phyloP scores from a whole-genome alignment of 2,113 vertebrate genomes.

The Pica pica region DNA sequence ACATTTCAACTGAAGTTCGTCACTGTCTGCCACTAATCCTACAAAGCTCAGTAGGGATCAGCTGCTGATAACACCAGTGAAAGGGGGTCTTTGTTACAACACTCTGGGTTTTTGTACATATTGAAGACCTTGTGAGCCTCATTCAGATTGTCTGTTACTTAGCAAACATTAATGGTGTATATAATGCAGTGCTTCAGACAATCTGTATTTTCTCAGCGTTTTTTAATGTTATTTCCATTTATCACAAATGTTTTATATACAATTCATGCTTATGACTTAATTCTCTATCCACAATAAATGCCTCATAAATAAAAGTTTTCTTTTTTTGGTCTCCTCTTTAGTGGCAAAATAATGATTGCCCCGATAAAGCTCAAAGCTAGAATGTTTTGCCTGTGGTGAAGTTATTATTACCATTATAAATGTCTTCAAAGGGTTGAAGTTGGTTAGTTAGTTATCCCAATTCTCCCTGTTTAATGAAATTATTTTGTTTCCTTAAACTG shows the following conservation, averaged over 20 bases:
- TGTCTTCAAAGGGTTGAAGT: conserved; percentile 10
- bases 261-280: not conserved
- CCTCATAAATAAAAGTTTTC: not conserved
- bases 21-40: conserved; percentile 49
- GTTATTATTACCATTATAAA: not conserved
- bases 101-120: not conserved
- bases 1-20: conserved; percentile 33
- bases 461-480: not conserved
- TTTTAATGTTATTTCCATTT: not conserved
- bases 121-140: not conserved
- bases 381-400: conserved; percentile 1
- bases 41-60: conserved; percentile 40
- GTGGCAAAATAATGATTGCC: not conserved
- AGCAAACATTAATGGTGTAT: not conserved
- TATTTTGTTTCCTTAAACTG: conserved; percentile 39
- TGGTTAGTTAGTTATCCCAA: not conserved
- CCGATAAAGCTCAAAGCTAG: conserved; percentile 33
- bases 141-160: conserved; percentile 1
- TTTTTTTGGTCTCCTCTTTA: not conserved
- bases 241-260: not conserved
- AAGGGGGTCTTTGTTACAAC: conserved; percentile 26
- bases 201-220: not conserved
- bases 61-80: conserved; percentile 12
- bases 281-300: not conserved
- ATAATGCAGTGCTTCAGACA: not conserved